Percentiles rank a stretch among this genome's conserved stretches.
Conservation (phyloP, 1,140 invertebrate genomes). For the Bombus consobrinus region DNA sequence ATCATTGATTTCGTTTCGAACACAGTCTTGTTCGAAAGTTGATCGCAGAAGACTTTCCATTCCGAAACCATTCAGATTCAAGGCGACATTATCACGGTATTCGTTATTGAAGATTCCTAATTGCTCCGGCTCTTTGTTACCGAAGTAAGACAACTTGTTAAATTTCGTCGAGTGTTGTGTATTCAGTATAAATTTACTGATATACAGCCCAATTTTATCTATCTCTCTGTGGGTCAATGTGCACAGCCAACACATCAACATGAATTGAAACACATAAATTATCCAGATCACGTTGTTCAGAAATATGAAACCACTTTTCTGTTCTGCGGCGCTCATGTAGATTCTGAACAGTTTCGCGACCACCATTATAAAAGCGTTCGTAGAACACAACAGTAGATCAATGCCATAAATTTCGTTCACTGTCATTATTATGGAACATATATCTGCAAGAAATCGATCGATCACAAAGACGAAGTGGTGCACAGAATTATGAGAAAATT, state of each 20-base stretch:
- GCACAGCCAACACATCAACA: conserved; percentile 66
- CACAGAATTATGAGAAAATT: neutral
- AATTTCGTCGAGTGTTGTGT: conserved; percentile 1
- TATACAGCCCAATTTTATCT: conserved; percentile 56
- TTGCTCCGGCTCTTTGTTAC: neutral
- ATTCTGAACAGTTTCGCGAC: conserved; percentile 72
- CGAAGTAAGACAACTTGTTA: neutral
- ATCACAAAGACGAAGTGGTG: neutral
- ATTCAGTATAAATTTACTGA: conserved; percentile 59
- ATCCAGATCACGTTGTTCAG: conserved; percentile 74
- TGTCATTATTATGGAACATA: conserved; percentile 61
- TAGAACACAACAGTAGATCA: conserved; percentile 68
- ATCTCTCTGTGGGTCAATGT: conserved; percentile 62
- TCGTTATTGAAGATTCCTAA: conserved; percentile 5
- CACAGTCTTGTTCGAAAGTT: conserved; percentile 49
- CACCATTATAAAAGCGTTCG: conserved; percentile 73
- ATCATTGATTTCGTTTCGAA: conserved; percentile 69
- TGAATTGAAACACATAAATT: conserved; percentile 65
- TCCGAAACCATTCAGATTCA: conserved; percentile 27
- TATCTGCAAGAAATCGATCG: conserved; percentile 41
- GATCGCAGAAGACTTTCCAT: conserved; percentile 43
- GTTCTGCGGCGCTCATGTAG: conserved; percentile 72
- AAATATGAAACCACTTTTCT: conserved; percentile 66
- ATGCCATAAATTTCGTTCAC: conserved; percentile 68
- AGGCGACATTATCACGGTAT: neutral